Percentiles rank a stretch among this genome's conserved stretches.
Evolutionary conservation across 2,113 vertebrate species (phyloP).

Genomic region (Gallinago paraguaiae): DNA sequence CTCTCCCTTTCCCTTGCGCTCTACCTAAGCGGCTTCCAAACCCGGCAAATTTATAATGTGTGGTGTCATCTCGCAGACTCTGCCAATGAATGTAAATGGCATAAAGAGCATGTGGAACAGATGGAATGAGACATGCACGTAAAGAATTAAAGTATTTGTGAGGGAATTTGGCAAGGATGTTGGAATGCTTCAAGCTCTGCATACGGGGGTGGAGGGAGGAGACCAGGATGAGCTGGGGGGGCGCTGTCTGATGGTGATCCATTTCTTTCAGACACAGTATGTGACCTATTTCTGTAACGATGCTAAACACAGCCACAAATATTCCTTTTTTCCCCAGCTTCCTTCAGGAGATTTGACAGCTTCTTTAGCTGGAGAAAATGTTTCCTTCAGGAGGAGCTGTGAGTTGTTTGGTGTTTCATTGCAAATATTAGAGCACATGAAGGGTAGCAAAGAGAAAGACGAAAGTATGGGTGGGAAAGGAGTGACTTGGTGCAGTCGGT

Average conservation of each 20-base stretch:
- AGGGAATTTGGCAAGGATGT: conserved; percentile 66
- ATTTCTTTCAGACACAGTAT: conserved; percentile 49
- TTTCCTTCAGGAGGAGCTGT: not conserved
- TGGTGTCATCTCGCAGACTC: conserved; percentile 64
- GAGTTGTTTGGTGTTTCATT: not conserved
- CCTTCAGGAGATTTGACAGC: not conserved
- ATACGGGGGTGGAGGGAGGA: conserved; percentile 38
- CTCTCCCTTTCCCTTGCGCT: accelerated
- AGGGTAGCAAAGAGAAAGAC: not conserved
- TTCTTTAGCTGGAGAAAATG: not conserved
- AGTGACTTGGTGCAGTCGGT: not conserved
- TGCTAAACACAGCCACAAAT: conserved; percentile 35
- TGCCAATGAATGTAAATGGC: conserved; percentile 67
- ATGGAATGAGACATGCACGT: conserved; percentile 70
- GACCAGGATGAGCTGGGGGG: conserved; percentile 31
- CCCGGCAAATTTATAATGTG: not conserved
- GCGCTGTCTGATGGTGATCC: conserved; percentile 35
- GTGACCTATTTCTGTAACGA: conserved; percentile 58
- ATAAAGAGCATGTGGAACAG: conserved; percentile 71
- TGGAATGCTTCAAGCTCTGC: conserved; percentile 57
- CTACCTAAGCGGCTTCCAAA: conserved; percentile 1
- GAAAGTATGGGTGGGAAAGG: not conserved
- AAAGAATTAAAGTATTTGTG: conserved; percentile 71
- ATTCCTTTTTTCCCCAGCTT: not conserved
- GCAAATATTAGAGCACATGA: not conserved